These are phyloP conservation scores for Furnarius figulus DNA, from an alignment of 2,113 vertebrate genomes.

Conservation along the genomic window DNA sequence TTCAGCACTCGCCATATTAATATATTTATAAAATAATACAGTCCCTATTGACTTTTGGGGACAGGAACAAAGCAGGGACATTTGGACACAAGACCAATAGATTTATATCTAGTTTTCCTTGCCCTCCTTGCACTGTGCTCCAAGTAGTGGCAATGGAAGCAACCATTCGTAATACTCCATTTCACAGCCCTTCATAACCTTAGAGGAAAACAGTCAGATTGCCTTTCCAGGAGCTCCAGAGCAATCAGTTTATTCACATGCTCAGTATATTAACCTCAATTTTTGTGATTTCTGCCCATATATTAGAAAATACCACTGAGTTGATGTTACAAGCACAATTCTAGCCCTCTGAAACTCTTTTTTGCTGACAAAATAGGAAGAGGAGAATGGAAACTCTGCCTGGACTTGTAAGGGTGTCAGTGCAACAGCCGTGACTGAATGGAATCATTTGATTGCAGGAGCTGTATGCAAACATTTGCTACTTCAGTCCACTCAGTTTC, in stretches of 20 bases:
- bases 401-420: background rate
- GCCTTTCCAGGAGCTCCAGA: background rate
- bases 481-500: background rate
- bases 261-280: background rate
- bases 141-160: background rate
- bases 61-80: background rate
- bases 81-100: background rate
- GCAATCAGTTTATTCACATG: background rate
- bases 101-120: background rate
- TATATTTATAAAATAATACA: background rate
- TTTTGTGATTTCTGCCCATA: background rate
- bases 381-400: background rate
- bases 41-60: background rate
- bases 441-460: background rate
- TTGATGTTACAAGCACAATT: background rate
- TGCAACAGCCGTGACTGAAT: background rate
- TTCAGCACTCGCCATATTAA: background rate
- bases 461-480: background rate
- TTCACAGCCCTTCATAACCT: background rate
- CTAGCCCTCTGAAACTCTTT: background rate
- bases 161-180: fast-evolving
- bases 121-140: background rate
- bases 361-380: background rate
- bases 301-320: background rate
- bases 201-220: background rate